Conservation (phyloP, 2,888 invertebrate species). For the Shargacucullia verbasci region DNA sequence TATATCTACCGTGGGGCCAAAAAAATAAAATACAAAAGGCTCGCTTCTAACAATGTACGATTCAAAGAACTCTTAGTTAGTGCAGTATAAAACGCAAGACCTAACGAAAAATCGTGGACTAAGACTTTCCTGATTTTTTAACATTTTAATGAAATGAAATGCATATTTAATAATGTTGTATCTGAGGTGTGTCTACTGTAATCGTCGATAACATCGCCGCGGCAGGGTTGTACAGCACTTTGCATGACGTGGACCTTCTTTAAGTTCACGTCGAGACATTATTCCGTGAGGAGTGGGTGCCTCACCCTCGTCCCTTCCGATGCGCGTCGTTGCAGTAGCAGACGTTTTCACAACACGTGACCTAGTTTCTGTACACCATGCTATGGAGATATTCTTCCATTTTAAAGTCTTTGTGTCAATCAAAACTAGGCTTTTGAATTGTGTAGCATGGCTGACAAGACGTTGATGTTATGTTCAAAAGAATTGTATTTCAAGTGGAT, state of each 20-base stretch:
- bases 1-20: background rate
- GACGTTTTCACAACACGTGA: conserved; percentile 44
- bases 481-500: background rate
- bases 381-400: conserved; percentile 30
- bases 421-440: conserved; percentile 24
- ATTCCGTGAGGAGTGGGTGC: conserved; percentile 18
- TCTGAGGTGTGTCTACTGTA: too few relatives aligned
- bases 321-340: conserved; percentile 32
- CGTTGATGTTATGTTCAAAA: conserved; percentile 1
- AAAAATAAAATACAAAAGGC: conserved; percentile 15
- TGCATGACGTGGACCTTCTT: conserved; percentile 14
- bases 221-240: too few relatives aligned
- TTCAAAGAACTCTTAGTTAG: too few relatives aligned
- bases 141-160: too few relatives aligned
- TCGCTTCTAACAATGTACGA: too few relatives aligned
- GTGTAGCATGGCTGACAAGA: conserved; percentile 6
- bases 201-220: too few relatives aligned
- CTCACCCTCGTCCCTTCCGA: conserved; percentile 23
- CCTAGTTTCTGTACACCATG: conserved; percentile 35
- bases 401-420: conserved; percentile 34
- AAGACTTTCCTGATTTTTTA: too few relatives aligned
- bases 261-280: background rate
- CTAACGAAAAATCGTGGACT: too few relatives aligned
- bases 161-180: too few relatives aligned
- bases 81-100: too few relatives aligned